Percentiles rank a stretch among this genome's conserved stretches.
These are phyloP conservation scores for Diadophis punctatus DNA, from an alignment of 2,113 vertebrate genomes.

Conservation along the genomic window DNA sequence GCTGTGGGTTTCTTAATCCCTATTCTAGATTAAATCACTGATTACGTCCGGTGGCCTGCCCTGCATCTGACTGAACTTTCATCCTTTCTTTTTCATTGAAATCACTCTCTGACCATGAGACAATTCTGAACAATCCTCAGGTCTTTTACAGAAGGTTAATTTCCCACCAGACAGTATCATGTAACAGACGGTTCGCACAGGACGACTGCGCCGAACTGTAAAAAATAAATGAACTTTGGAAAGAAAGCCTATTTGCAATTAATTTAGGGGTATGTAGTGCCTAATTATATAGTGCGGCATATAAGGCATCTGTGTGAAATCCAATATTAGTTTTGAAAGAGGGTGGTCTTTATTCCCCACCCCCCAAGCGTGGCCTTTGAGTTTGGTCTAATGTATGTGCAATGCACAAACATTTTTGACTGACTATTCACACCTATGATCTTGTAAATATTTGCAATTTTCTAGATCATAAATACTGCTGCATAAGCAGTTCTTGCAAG, in stretches of 20 bases:
- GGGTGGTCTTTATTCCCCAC: constrained; percentile 74
- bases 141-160: constrained; percentile 26
- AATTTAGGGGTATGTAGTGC: constrained; percentile 56
- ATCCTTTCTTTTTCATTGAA: background rate
- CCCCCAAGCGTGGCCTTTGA: constrained; percentile 71
- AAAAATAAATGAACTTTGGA: constrained; percentile 47
- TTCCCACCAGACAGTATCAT: background rate
- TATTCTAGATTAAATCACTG: background rate
- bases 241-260: constrained; percentile 54
- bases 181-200: constrained; percentile 52
- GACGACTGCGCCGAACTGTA: constrained; percentile 9
- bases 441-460: constrained; percentile 86
- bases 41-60: accelerated
- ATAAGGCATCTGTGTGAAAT: constrained; percentile 77
- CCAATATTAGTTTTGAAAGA: constrained; percentile 75
- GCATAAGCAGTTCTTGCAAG: constrained; percentile 81
- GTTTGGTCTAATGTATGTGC: constrained; percentile 79
- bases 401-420: constrained; percentile 85
- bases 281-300: constrained; percentile 70
- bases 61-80: accelerated
- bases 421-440: constrained; percentile 86
- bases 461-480: constrained; percentile 83
- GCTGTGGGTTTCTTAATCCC: background rate
- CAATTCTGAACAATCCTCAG: background rate
- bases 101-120: accelerated